Base-by-base conservation (phyloP, 2,797 vertebrate species). In the Chelon labrosus region DNA sequence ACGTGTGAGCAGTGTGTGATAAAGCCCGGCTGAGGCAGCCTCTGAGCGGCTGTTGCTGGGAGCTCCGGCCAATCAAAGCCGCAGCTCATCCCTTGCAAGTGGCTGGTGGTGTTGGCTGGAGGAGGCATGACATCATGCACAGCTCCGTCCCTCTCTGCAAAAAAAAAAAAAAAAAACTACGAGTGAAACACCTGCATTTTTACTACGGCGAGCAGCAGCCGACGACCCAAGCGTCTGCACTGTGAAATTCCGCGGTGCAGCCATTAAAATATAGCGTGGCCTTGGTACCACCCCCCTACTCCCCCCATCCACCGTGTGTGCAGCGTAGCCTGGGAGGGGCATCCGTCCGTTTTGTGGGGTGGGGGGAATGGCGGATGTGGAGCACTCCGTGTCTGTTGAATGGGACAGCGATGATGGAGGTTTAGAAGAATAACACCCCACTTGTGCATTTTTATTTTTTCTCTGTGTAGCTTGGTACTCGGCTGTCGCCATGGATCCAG, bases 41-140 rank as follows among this genome's bases (percentile, higher is more conserved):
- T 83, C 80, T 81, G 85, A 56, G 82, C 77, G 83, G 82, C 93
- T 94, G 93, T 93, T 94, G 93, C 93, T 92, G 93, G 90, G 93
- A 93, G 91, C 82, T 83, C 84, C 87, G 85, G 86, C 94, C 94
- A 95, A 94, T 95, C 92, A 92, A 78, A 83, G 68, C 53, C 65
- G 69, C 85, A 27, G 76, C 73, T 64, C 46, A 81, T 67, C 41
- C n/a, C n/a, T n/a, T 63, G 78, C 87, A 73, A 82, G 83, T 70
- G 65, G 63, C 82, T 61, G 31, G 4, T 31, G 31, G 31, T 41
- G 83, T 78, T 85, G 90, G 90, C 77, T 87, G 90, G 77, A 84
- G 22, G 82, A 73, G 65, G 70, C 79, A 86, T 94, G 92, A 94
- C 93, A 91, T 94, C 94, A 94, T 83, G 76, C 83, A n/a, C 76